Percentiles rank a stretch among this genome's conserved stretches.
phyloP scores from a whole-genome alignment of 2,113 vertebrate genomes.

The Alethe diademata region DNA sequence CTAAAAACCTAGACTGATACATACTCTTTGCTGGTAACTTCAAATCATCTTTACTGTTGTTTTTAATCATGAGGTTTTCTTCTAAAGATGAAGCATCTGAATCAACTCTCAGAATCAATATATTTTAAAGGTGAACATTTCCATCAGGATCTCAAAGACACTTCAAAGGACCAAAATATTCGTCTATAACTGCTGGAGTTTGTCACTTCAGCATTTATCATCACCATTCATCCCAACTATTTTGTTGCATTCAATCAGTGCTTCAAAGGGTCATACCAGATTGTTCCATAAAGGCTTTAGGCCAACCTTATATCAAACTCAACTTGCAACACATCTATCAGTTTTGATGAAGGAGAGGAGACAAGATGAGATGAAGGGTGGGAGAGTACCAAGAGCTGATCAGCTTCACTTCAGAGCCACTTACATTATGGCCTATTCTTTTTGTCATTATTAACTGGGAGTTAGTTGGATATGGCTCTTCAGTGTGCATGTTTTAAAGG shows the following conservation, averaged over 20 bases:
- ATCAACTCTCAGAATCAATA: neutral
- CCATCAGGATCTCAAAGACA: neutral
- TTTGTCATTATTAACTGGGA: neutral
- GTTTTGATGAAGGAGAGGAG: neutral
- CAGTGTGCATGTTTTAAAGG: neutral
- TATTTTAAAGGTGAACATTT: neutral
- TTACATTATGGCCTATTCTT: neutral
- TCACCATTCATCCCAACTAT: neutral
- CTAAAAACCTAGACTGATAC: neutral
- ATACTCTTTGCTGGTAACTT: neutral
- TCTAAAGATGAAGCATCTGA: neutral
- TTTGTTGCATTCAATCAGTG: neutral
- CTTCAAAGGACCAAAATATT: neutral
- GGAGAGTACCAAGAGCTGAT: neutral
- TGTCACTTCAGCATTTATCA: neutral
- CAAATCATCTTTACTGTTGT: neutral
- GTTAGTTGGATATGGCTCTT: fast-evolving
- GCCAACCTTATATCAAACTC: neutral
- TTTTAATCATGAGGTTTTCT: neutral
- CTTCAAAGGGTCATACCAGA: neutral
- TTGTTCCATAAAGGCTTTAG: neutral
- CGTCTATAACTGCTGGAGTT: neutral
- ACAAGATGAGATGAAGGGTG: neutral
- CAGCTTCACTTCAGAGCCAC: neutral
- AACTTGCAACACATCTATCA: neutral